These are phyloP conservation scores for Epizoanthus rinbou DNA, from an alignment of 92 coral and sea anemone genomes.

Conservation along the genomic window DNA sequence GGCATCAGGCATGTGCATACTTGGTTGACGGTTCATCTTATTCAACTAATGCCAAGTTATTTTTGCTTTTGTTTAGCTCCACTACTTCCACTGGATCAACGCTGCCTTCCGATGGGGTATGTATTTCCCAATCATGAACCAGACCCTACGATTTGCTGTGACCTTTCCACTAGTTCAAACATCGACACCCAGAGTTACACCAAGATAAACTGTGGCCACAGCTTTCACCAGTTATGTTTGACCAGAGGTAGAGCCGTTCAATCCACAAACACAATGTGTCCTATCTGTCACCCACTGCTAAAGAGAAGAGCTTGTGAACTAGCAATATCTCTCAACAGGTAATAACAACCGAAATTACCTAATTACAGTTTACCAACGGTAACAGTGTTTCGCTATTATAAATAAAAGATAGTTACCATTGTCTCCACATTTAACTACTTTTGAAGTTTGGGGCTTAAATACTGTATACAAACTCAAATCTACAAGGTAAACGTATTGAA, in stretches of 20 bases:
- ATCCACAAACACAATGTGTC: not conserved
- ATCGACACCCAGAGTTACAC: not conserved
- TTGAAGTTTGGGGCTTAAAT: too few relatives aligned
- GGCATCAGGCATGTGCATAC: too few relatives aligned
- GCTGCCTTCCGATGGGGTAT: slow-evolving; percentile 22
- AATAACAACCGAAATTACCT: not conserved
- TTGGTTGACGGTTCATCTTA: too few relatives aligned
- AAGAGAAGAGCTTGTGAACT: slow-evolving; percentile 8
- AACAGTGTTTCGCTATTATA: not conserved
- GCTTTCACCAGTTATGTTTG: not conserved
- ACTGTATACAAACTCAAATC: too few relatives aligned
- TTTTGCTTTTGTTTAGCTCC: not conserved
- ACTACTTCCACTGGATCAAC: slow-evolving; percentile 17
- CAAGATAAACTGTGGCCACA: slow-evolving; percentile 8
- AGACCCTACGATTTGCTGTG: not conserved
- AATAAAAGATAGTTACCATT: too few relatives aligned
- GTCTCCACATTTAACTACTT: too few relatives aligned
- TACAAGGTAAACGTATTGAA: too few relatives aligned
- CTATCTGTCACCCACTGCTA: slow-evolving; percentile 1
- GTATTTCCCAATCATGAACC: slow-evolving; percentile 4
- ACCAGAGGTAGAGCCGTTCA: too few relatives aligned
- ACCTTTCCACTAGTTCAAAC: not conserved
- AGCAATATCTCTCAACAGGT: slow-evolving; percentile 8
- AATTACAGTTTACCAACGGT: not conserved
- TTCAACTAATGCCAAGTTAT: not conserved